Conservation (phyloP, 2,113 vertebrate species). For the Penelope pileata region DNA sequence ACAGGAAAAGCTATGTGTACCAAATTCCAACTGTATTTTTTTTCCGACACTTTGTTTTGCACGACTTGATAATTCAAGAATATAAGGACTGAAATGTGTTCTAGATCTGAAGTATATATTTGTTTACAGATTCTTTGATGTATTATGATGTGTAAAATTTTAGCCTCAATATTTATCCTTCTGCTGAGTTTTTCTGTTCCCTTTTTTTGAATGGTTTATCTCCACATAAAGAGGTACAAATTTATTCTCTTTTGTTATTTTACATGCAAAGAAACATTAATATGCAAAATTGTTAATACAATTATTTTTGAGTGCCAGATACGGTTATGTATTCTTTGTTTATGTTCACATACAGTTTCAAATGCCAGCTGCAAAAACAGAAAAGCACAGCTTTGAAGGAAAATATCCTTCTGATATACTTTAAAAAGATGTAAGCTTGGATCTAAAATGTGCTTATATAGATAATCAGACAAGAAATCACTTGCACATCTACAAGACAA, state of each 20-base stretch:
- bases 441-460: background rate
- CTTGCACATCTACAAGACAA: background rate
- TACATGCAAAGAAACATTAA: background rate
- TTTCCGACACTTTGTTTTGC: background rate
- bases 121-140: background rate
- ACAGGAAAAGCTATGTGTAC: background rate
- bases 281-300: background rate
- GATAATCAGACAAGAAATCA: background rate
- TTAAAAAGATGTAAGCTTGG: background rate
- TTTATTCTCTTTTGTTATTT: background rate
- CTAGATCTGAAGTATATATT: background rate
- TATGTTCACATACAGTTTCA: background rate
- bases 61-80: background rate
- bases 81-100: background rate
- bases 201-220: background rate
- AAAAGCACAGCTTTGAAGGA: background rate
- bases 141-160: background rate
- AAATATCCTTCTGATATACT: background rate
- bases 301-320: background rate
- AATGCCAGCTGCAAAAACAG: background rate
- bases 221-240: background rate
- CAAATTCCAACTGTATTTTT: background rate
- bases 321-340: background rate
- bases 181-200: background rate
- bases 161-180: background rate